Base-by-base conservation (phyloP, 2,113 vertebrate species). In the Marmota flaviventris region DNA sequence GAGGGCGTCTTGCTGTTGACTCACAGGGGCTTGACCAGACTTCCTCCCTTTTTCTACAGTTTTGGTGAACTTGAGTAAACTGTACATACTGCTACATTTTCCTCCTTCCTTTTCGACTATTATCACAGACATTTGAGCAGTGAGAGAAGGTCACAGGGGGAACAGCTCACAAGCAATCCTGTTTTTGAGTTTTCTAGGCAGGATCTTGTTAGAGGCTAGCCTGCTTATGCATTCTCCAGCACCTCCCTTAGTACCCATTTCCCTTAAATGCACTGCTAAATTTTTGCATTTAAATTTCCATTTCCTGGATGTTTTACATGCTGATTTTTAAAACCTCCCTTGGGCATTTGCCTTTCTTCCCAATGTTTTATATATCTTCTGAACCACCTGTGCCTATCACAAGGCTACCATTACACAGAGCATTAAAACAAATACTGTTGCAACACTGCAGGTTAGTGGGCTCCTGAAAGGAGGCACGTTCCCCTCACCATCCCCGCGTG, bases 41-140 rank as follows among this genome's bases (percentile, higher is more conserved):
- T 89, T 94, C 92, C 70, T 53, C 91, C 92, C 70, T 85, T 95
- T 75, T 86, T 83, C 85, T 48, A 82, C 73, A 94, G 72, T 93
- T 91, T 92, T 67, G 81, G 53, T 95, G 95, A 96, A 86, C 92
- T 97, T 76, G 22, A 95, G 90, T 97, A 86, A 94, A 92, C 93
- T 77, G 53, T 75, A 75, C 79, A 9, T 4, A n/a, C 70, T 83
- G 92, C 79, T 48, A 67, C 11, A 25, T 37, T 76, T 48, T 67
- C 58, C 81, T 45, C 48, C 72, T 94, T 87, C 89, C 92, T 87
- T 86, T 45, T 32, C 25, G 61, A 45, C 61, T 81, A 65, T 90
- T 87, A 93, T 85, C 79, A 84, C 18, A 73, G 92, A 65, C 70
- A 25, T 42, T 20, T 10, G 6, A 93, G 78, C 56, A 67, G 42